A percentile compares a stretch with the other conserved stretches of the same genome.
phyloP scores from a whole-genome alignment of 2,888 invertebrate species.

The Emmelina monodactyla region DNA sequence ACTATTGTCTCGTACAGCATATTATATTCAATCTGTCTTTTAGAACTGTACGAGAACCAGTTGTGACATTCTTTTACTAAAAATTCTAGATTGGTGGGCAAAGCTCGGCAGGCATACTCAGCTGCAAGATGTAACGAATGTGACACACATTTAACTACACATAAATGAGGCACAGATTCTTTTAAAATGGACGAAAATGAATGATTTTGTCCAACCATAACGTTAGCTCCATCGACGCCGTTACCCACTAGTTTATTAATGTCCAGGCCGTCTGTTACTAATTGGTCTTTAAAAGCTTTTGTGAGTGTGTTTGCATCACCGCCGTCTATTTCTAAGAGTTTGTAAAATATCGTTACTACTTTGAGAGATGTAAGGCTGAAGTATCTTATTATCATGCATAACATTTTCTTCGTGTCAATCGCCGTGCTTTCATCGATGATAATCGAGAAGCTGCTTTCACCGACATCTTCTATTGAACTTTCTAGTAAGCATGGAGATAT shows the following conservation, averaged over 20 bases:
- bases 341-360: neutral
- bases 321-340: neutral
- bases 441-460: neutral
- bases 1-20: conserved; percentile 18
- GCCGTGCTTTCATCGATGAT: conserved; percentile 1
- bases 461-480: neutral
- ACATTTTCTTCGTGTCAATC: neutral
- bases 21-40: conserved; percentile 17
- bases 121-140: conserved; percentile 4
- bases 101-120: conserved; percentile 1
- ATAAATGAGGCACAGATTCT: neutral
- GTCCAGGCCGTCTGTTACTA: neutral
- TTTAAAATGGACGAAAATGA: conserved; percentile 3
- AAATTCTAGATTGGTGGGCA: conserved; percentile 13
- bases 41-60: conserved; percentile 20
- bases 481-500: conserved; percentile 3
- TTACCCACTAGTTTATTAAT: neutral
- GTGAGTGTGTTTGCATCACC: neutral
- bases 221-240: conserved; percentile 2
- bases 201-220: conserved; percentile 3
- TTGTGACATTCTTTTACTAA: conserved; percentile 18
- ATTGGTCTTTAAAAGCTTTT: neutral
- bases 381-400: neutral
- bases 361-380: neutral
- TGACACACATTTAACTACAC: conserved; percentile 2